These are phyloP conservation scores for Phaetusa simplex DNA, from an alignment of 2,113 vertebrate genomes.

Conservation along the genomic window DNA sequence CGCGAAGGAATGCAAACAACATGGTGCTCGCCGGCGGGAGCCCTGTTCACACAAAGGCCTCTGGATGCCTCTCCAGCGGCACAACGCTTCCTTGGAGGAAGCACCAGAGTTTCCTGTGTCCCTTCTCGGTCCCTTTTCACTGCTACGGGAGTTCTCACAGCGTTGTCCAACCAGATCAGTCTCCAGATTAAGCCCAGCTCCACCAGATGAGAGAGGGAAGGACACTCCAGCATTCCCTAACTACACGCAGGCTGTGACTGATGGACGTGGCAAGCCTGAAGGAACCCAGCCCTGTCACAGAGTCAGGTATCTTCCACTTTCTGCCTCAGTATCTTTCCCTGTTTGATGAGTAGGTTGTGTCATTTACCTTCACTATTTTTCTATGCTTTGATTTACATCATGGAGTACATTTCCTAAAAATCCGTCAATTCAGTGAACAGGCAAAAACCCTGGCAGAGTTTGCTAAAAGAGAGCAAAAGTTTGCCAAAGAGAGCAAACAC, in stretches of 20 bases:
- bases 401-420: accelerated
- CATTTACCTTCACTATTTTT: not conserved
- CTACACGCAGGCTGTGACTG: not conserved
- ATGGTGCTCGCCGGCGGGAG: not conserved
- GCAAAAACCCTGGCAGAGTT: not conserved
- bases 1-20: accelerated
- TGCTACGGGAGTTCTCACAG: not conserved
- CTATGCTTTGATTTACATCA: not conserved
- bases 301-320: not conserved
- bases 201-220: not conserved
- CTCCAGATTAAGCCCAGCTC: not conserved
- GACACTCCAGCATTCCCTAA: not conserved
- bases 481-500: not conserved
- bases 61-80: not conserved
- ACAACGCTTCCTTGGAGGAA: not conserved
- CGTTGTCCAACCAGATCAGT: accelerated
- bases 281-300: not conserved
- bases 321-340: not conserved
- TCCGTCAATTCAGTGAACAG: accelerated
- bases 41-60: not conserved
- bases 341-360: not conserved
- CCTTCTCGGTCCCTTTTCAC: not conserved
- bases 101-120: accelerated
- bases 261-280: not conserved
- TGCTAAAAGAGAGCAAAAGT: not conserved